A percentile compares a stretch with the other conserved stretches of the same genome.
These are phyloP conservation scores for Falco concolor DNA, from an alignment of 2,797 vertebrate genomes.

Conservation along the genomic window DNA sequence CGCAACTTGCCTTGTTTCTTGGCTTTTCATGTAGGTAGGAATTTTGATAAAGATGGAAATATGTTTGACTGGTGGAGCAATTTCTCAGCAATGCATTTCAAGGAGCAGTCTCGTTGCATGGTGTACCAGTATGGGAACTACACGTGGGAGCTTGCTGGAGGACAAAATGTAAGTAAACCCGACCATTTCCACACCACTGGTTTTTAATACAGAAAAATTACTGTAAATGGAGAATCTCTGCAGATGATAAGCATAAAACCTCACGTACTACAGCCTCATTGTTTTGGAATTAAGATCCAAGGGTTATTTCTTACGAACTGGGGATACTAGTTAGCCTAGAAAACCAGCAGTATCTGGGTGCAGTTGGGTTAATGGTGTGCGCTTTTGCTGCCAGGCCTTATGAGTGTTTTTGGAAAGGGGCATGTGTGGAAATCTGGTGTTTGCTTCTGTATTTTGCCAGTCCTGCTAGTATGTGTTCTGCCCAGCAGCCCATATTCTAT, in stretches of 20 bases:
- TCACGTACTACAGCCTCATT: accelerated
- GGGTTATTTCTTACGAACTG: background rate
- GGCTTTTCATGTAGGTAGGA: constrained; percentile 79
- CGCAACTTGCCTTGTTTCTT: background rate
- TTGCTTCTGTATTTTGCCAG: background rate
- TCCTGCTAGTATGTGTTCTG: background rate
- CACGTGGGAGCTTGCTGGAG: constrained; percentile 89
- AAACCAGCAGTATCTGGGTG: background rate
- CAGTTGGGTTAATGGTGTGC: background rate
- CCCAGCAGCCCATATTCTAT: background rate
- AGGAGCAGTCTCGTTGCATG: constrained; percentile 91
- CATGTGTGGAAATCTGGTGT: background rate
- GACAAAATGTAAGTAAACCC: constrained; percentile 82
- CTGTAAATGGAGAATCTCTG: background rate
- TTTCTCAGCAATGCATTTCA: constrained; percentile 89
- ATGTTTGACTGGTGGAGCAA: constrained; percentile 99
- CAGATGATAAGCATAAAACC: background rate
- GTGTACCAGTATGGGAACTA: constrained; percentile 90
- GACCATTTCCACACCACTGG: background rate
- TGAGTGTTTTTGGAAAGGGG: background rate
- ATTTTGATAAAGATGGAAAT: constrained; percentile 95
- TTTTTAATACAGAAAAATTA: no score
- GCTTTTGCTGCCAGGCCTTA: background rate
- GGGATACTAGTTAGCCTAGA: background rate
- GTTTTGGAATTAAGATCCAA: background rate